Evolutionary conservation across 2,888 invertebrate genomes (phyloP).

Genomic region (Nymphalis c-album): DNA sequence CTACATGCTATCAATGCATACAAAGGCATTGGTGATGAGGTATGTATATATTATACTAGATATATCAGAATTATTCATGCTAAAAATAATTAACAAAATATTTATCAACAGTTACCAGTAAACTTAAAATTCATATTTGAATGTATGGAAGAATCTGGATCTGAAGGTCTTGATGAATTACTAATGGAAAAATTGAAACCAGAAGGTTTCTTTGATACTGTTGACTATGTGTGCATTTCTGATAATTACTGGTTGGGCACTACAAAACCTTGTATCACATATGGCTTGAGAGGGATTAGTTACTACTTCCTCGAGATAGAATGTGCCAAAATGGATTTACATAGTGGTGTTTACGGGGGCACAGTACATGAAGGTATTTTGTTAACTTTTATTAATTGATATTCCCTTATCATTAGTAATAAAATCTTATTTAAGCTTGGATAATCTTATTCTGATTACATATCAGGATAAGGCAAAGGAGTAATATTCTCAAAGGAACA

Average conservation of each 20-base stretch:
- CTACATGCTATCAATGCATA: constrained; percentile 95
- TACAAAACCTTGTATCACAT: constrained; percentile 97
- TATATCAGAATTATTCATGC: neutral
- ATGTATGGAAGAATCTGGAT: constrained; percentile 99
- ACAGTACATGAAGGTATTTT: constrained; percentile 87
- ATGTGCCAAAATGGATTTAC: constrained; percentile 95
- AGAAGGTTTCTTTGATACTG: constrained; percentile 89
- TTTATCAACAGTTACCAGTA: constrained; percentile 80
- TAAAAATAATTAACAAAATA: neutral
- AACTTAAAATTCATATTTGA: constrained; percentile 96
- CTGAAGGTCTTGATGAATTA: constrained; percentile 95
- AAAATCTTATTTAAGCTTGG: no score
- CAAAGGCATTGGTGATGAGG: constrained; percentile 85
- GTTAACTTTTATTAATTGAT: neutral
- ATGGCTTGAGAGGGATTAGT: constrained; percentile 95
- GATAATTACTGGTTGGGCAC: constrained; percentile 99
- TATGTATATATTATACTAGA: constrained; percentile 39
- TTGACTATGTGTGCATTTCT: constrained; percentile 98
- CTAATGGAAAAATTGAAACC: constrained; percentile 80
- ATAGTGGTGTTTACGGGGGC: constrained; percentile 98
- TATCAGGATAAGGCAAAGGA: no score
- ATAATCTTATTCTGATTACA: no score
- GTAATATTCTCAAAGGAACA: no score
- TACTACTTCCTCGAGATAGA: constrained; percentile 94
- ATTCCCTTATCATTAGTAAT: no score